Conservation (phyloP, 2,888 invertebrate genomes). For the Prionchulus punctatus region DNA sequence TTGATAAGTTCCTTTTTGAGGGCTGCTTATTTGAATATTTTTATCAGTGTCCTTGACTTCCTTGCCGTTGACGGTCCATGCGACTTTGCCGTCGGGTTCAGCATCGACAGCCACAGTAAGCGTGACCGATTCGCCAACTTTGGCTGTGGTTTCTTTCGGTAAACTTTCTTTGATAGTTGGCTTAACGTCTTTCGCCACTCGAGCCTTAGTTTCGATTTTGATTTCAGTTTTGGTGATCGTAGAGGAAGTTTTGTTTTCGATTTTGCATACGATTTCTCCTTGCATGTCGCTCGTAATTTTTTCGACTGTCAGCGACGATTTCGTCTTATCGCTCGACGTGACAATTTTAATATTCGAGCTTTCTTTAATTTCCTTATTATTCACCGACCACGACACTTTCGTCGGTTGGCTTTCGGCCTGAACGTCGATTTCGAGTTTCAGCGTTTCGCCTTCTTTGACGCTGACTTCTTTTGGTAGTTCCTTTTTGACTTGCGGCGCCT, state of each 20-base stretch:
- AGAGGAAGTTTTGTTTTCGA: not conserved
- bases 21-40: not conserved
- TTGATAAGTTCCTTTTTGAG: constrained; percentile 43
- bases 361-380: constrained; percentile 22
- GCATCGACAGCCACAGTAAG: not conserved
- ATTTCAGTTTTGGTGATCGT: not conserved
- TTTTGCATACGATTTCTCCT: constrained; percentile 4
- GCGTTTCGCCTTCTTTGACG: not conserved
- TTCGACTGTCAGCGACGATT: not conserved
- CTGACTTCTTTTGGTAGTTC: not conserved
- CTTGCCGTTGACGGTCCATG: not conserved
- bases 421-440: not conserved
- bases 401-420: not conserved
- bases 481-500: not conserved
- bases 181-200: not conserved
- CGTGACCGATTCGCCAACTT: not conserved
- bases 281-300: not conserved
- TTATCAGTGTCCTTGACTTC: not conserved
- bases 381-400: constrained; percentile 19
- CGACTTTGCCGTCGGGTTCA: not conserved
- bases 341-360: constrained; percentile 23
- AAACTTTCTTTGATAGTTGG: not conserved
- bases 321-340: constrained; percentile 13
- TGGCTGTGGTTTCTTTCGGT: not conserved
- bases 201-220: not conserved